phyloP scores from a whole-genome alignment of 2,888 invertebrate genomes.

The Amiota mariae region DNA sequence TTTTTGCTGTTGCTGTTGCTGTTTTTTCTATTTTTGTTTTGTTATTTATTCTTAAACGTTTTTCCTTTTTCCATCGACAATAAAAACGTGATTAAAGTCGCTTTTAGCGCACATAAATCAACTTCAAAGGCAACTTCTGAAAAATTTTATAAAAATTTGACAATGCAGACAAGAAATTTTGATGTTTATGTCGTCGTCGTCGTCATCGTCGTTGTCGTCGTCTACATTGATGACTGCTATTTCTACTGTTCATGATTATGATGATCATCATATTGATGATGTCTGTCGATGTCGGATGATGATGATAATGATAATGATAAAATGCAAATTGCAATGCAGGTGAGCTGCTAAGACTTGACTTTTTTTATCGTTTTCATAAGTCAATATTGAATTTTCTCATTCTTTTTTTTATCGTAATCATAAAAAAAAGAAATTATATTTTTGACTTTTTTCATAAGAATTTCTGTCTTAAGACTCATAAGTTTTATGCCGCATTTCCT shows the following conservation, averaged over 20 bases:
- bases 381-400: constrained; percentile 37
- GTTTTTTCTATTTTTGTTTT: constrained; percentile 8
- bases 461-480: constrained; percentile 32
- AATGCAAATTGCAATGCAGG: constrained; percentile 40
- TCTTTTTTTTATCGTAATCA: constrained; percentile 37
- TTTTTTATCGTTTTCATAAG: neutral
- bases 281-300: constrained; percentile 43
- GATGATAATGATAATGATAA: constrained; percentile 57
- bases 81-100: constrained; percentile 67
- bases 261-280: constrained; percentile 44
- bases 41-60: constrained; percentile 30
- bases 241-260: constrained; percentile 56
- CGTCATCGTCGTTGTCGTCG: constrained; percentile 40
- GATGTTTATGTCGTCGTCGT: constrained; percentile 35
- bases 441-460: constrained; percentile 12
- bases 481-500: constrained; percentile 59
- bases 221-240: constrained; percentile 47
- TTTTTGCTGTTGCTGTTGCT: constrained; percentile 7
- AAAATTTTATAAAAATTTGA: constrained; percentile 41
- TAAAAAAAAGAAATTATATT: neutral
- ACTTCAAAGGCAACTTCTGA: neutral
- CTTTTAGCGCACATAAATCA: constrained; percentile 49
- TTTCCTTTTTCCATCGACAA: constrained; percentile 54
- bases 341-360: constrained; percentile 11
- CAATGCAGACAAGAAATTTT: constrained; percentile 36